Evolutionary conservation across 2,797 vertebrate genomes (phyloP).

Genomic region (Anas capensis): DNA sequence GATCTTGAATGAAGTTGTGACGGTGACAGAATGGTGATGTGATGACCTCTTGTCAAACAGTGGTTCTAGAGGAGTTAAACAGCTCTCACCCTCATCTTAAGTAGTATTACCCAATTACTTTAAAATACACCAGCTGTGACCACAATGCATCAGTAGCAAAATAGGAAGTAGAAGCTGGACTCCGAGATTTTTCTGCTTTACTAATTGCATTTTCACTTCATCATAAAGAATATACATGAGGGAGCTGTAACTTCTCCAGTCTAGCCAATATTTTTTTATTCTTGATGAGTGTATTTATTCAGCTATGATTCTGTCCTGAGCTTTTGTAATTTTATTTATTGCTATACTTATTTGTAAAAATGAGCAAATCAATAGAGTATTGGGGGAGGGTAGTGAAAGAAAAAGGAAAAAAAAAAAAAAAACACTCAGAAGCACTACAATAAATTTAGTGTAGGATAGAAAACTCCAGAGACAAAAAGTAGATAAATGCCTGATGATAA

Average conservation of each 20-base stretch:
- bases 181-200: conserved; percentile 15
- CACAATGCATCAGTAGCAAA: neutral
- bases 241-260: conserved; percentile 47
- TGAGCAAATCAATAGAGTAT: conserved; percentile 64
- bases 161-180: neutral
- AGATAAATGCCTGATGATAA: conserved; percentile 67
- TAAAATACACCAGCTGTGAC: neutral
- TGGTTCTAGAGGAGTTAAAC: neutral
- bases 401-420: neutral
- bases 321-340: conserved; percentile 66
- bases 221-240: conserved; percentile 29
- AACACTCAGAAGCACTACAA: conserved; percentile 10
- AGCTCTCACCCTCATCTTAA: neutral
- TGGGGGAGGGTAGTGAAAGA: conserved; percentile 33
- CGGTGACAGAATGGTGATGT: neutral
- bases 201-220: conserved; percentile 56
- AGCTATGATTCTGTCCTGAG: conserved; percentile 38
- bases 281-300: conserved; percentile 61
- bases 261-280: conserved; percentile 45
- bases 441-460: conserved; percentile 51
- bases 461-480: conserved; percentile 68
- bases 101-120: neutral
- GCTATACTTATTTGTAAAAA: conserved; percentile 70
- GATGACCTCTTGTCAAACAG: neutral
- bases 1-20: neutral